Evolutionary conservation across 2,888 invertebrate species (phyloP).

Genomic region (Ypsolopha scabrella): DNA sequence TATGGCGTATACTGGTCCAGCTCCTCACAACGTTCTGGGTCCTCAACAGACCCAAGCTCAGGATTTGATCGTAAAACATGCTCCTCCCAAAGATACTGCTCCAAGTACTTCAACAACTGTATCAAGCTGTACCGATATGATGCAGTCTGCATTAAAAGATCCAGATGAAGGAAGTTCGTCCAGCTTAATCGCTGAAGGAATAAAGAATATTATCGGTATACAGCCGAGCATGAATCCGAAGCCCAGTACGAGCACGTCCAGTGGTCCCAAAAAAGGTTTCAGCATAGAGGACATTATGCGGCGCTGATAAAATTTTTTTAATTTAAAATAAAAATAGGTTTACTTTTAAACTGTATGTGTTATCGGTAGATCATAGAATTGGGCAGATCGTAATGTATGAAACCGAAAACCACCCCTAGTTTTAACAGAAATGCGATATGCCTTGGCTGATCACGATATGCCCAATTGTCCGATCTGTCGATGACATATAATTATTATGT

Average conservation of each 20-base stretch:
- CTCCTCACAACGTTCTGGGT: conserved; percentile 47
- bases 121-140: conserved; percentile 40
- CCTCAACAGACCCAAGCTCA: conserved; percentile 65
- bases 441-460: no score
- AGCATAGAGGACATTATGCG: conserved; percentile 94
- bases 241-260: conserved; percentile 68
- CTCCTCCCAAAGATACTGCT: conserved; percentile 54
- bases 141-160: conserved; percentile 28
- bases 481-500: no score
- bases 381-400: no score
- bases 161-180: conserved; percentile 34
- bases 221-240: conserved; percentile 57
- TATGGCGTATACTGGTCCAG: conserved; percentile 42
- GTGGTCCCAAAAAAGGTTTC: conserved; percentile 84
- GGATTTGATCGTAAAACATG: conserved; percentile 66
- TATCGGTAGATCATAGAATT: no score
- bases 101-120: conserved; percentile 50
- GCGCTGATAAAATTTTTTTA: conserved; percentile 5
- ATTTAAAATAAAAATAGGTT: conserved; percentile 14
- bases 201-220: conserved; percentile 64
- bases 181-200: conserved; percentile 54
- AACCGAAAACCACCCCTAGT: no score
- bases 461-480: no score
- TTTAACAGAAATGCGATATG: no score
- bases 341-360: conserved; percentile 17